Base-by-base conservation (phyloP, 2,888 invertebrate species). In the Scrobipalpa costella region DNA sequence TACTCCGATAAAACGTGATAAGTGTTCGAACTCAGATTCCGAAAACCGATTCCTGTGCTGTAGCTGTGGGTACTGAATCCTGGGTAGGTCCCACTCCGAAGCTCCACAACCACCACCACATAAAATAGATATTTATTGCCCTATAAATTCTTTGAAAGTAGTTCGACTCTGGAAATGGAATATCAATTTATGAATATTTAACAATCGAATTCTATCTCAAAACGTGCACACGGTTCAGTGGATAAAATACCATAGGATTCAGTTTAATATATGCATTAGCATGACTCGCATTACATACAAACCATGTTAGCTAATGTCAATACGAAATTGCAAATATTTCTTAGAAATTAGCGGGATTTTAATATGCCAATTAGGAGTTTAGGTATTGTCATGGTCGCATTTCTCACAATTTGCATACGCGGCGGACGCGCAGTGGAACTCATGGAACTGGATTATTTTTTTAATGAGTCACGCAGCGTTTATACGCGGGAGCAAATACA, bases 1-100 rank as follows among this genome's bases (percentile, higher is more conserved):
- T 58, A 70, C 69, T 68, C 70, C 75, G 74, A 78, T 79, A 72
- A 73, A 76, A 82, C 77, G 79, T 80, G 79, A 80, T 78, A 76
- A 73, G 75, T 78, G 69, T 77, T 76, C 75, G 73, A 78, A 76
- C 66, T 67, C 60, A 64, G 72, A 69, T 77, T 78, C 75, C 73
- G 73, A 76, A 77, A 78, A 76, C 65, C 69, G 68, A 70, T 70
- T 68, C 61, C 63, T 64, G 65, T 66, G 61, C 40, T 40, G n/a
- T 13, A 40, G 40, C 61, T 44, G 21, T 40, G n/a, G 27, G 40
- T 5, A 1, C 27, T 17, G 17, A 27, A 44, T n/a, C 9, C 44
- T 17, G 34, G 34, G 34, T 34, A n/a, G 40, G 40, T 40, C 40
- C 40, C 13, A n/a, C 17, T 47, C 15, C 59, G 11, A 40, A 8